These are phyloP conservation scores for Euproctis similis DNA, from an alignment of 2,888 invertebrate genomes.

Conservation along the genomic window DNA sequence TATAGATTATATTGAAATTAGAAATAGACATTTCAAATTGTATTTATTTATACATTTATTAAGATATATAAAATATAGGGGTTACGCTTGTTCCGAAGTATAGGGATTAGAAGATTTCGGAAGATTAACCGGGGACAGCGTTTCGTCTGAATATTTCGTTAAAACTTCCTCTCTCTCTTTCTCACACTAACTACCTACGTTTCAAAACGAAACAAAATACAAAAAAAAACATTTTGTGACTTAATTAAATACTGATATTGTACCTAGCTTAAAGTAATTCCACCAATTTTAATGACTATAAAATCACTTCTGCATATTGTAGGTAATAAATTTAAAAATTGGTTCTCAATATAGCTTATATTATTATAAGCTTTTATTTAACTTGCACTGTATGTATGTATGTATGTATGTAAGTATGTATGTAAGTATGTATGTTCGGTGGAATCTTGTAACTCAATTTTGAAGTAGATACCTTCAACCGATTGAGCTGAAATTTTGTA, in stretches of 20 bases:
- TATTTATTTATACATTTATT: constrained; percentile 5
- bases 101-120: constrained; percentile 53
- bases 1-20: neutral
- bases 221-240: constrained; percentile 44
- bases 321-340: too few species aligned
- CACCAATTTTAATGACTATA: too few species aligned
- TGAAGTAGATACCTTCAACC: too few species aligned
- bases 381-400: too few species aligned
- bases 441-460: too few species aligned
- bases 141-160: constrained; percentile 50
- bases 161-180: constrained; percentile 37
- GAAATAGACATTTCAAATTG: too few species aligned
- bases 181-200: constrained; percentile 39
- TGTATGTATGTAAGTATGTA: too few species aligned
- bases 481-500: too few species aligned
- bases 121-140: constrained; percentile 53
- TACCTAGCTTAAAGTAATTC: constrained; percentile 16
- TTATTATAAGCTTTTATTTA: too few species aligned
- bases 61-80: constrained; percentile 27
- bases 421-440: too few species aligned
- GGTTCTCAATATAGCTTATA: too few species aligned
- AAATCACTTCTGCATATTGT: too few species aligned
- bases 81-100: constrained; percentile 35
- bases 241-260: constrained; percentile 29
- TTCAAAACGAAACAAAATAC: constrained; percentile 45